Conservation (phyloP, 2,888 invertebrate species). For the Phaedon cochleariae region DNA sequence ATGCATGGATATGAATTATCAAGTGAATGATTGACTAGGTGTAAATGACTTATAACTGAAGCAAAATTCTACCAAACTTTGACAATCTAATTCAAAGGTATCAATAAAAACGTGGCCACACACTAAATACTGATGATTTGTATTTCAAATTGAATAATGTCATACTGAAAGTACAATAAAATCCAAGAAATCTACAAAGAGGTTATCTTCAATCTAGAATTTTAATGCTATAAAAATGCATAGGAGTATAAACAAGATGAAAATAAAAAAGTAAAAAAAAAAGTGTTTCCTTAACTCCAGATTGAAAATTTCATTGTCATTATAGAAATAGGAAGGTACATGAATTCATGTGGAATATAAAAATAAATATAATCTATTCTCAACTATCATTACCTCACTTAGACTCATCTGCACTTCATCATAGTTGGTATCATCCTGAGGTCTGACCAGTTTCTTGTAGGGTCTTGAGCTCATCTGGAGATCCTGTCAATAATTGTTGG, state of each 20-base stretch:
- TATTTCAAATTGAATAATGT: too few relatives aligned
- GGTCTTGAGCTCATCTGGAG: constrained; percentile 27
- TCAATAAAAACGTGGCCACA: too few relatives aligned
- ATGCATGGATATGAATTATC: too few relatives aligned
- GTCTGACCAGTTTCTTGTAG: constrained; percentile 43
- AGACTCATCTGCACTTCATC: constrained; percentile 82
- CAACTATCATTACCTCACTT: constrained; percentile 67
- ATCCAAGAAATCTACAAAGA: neutral
- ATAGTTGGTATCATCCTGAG: constrained; percentile 70
- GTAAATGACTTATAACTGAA: too few relatives aligned
- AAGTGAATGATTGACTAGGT: too few relatives aligned
- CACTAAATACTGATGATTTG: too few relatives aligned
- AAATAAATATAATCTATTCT: neutral
- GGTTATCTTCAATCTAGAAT: constrained; percentile 17
- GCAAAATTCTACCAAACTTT: too few relatives aligned
- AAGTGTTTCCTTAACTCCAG: neutral
- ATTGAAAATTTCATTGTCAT: constrained; percentile 6
- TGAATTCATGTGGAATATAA: too few relatives aligned
- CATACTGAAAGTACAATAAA: neutral
- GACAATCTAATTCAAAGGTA: too few relatives aligned
- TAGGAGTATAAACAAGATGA: constrained; percentile 17
- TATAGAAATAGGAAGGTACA: too few relatives aligned
- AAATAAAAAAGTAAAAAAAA: constrained; percentile 6
- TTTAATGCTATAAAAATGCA: neutral
- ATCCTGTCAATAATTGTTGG: constrained; percentile 54